Evolutionary conservation across 2,888 invertebrate species (phyloP).

Genomic region (Deilephila porcellus): DNA sequence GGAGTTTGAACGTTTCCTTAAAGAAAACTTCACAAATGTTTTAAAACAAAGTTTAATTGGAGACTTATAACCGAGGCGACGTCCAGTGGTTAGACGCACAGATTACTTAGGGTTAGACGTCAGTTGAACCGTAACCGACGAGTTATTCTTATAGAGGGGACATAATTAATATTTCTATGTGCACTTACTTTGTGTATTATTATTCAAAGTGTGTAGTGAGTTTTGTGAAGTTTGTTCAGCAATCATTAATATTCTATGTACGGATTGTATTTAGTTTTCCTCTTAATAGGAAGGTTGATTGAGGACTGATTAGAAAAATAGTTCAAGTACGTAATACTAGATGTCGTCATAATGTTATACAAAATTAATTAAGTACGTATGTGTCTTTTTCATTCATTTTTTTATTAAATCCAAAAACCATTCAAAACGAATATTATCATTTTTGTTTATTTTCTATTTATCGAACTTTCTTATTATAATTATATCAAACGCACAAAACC

Average conservation of each 20-base stretch:
- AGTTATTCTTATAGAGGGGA: background rate
- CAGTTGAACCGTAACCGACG: conserved; percentile 3
- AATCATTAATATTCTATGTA: background rate
- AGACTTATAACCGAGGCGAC: conserved; percentile 7
- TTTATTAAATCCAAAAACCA: too few species aligned
- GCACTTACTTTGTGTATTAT: background rate
- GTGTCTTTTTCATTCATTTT: too few species aligned
- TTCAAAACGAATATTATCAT: too few species aligned
- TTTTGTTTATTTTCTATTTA: too few species aligned
- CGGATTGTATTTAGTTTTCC: conserved; percentile 6
- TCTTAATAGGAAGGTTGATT: conserved; percentile 3
- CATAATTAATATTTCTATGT: conserved; percentile 10
- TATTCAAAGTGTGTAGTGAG: background rate
- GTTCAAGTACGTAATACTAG: background rate
- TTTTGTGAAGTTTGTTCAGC: background rate
- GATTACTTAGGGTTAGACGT: conserved; percentile 23
- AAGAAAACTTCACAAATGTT: conserved; percentile 25
- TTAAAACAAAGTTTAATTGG: conserved; percentile 26
- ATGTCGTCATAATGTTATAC: background rate
- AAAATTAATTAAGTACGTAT: too few species aligned
- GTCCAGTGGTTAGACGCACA: conserved; percentile 24
- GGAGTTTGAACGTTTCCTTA: conserved; percentile 10
- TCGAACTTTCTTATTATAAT: too few species aligned
- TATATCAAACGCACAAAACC: too few species aligned
- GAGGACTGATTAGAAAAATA: background rate